Evolutionary conservation across 2,113 vertebrate species (phyloP).

Genomic region (Tautogolabrus adspersus): DNA sequence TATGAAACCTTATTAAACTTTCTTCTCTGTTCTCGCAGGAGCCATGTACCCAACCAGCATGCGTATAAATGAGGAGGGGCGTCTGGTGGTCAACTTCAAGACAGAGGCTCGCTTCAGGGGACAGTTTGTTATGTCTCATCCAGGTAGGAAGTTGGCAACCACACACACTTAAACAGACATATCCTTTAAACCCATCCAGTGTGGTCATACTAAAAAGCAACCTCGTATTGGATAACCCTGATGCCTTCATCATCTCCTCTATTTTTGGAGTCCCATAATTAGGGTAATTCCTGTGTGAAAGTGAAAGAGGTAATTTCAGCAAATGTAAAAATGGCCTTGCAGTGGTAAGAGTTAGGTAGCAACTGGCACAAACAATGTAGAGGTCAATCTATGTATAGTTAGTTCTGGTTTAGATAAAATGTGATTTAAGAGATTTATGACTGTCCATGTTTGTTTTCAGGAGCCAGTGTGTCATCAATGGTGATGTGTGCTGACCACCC

Average conservation of each 20-base stretch:
- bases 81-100: constrained; percentile 83
- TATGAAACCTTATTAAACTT: background rate
- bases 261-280: constrained; percentile 69
- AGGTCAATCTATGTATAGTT: constrained; percentile 51
- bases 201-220: constrained; percentile 41
- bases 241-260: constrained; percentile 57
- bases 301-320: constrained; percentile 64
- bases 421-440: constrained; percentile 22
- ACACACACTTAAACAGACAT: constrained; percentile 4
- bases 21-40: constrained; percentile 62
- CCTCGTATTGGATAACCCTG: constrained; percentile 60
- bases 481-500: constrained; percentile 85
- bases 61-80: constrained; percentile 83
- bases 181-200: constrained; percentile 5
- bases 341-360: constrained; percentile 48
- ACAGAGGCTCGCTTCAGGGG: constrained; percentile 82
- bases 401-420: constrained; percentile 20
- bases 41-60: constrained; percentile 86
- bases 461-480: constrained; percentile 80
- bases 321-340: constrained; percentile 69
- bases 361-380: constrained; percentile 43
- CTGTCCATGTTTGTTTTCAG: constrained; percentile 55
- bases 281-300: constrained; percentile 68
- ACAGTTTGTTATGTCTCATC: constrained; percentile 86
- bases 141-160: constrained; percentile 71